phyloP scores from a whole-genome alignment of 2,797 vertebrate genomes.

The Pseudocheirus occidentalis region DNA sequence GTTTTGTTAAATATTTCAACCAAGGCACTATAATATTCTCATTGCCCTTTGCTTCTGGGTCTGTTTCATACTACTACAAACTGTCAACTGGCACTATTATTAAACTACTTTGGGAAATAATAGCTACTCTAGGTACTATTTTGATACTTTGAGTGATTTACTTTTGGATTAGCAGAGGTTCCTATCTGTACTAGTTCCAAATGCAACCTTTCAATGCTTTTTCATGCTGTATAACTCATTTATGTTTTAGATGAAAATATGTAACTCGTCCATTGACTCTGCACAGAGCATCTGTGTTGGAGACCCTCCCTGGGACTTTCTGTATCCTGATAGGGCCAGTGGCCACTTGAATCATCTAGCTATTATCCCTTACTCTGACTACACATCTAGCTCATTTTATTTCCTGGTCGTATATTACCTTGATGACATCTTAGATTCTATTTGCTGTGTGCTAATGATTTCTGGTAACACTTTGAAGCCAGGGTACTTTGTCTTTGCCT shows the following conservation, averaged over 20 bases:
- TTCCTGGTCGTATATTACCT: not conserved
- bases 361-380: not conserved
- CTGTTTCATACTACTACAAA: not conserved
- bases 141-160: not conserved
- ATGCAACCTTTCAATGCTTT: not conserved
- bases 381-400: not conserved
- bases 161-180: not conserved
- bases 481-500: not conserved
- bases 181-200: not conserved
- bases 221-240: not conserved
- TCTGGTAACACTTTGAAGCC: not conserved
- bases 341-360: not conserved
- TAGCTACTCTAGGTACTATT: not conserved
- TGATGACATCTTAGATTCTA: not conserved
- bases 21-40: not conserved
- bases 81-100: not conserved
- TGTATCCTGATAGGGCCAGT: not conserved
- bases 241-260: not conserved
- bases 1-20: not conserved
- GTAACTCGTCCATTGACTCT: not conserved
- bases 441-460: not conserved
- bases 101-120: not conserved
- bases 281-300: not conserved
- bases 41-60: not conserved
- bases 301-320: not conserved